Base-by-base conservation (phyloP, 2,113 vertebrate genomes). In the Setophaga kirtlandii region DNA sequence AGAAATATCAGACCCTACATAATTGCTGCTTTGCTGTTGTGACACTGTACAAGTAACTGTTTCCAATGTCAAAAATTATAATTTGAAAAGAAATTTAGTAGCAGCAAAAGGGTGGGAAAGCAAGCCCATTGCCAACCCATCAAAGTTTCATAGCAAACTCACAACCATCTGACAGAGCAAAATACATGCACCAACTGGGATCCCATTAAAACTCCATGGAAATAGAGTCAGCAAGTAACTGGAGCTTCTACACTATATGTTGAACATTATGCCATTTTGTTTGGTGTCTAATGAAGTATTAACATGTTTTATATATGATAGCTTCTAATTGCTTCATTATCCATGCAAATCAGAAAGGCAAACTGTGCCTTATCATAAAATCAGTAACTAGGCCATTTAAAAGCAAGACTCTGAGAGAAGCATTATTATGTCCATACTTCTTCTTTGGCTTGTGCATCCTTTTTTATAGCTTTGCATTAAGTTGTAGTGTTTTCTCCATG, bases 261-360 rank as follows among this genome's bases (percentile, higher is more conserved):
- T 96, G 95, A 97, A 75, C 56, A 55, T 79, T 90, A 87, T 94
- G 85, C 94, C 93, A 87, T 97, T 96, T 94, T 94, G 84, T 96
- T 92, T 89, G 91, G 90, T 97, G 81, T 96, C 94, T 97, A 96
- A 97, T 97, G 97, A 98, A 98, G 95, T 97, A 97, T 97, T 96
- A 97, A 94, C 97, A 98, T 97, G 97, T 97, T 98, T 98, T 98
- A 97, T 98, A 98, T 98, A 98, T 97, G 98, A 97, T 96, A 96
- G 93, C 83, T 96, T 96, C 96, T 98, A 98, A 98, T 98, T 98
- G 97, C 97, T 97, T 98, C 98, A 98, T 98, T 98, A 98, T 94
- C 97, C 97, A 97, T 98, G 98, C 97, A 98, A 97, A 98, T 98
- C 98, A 97, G 97, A 98, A 97, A 97, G 91, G 95, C 98, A 98